phyloP scores from a whole-genome alignment of 2,888 invertebrate species.

The Arge pagana region DNA sequence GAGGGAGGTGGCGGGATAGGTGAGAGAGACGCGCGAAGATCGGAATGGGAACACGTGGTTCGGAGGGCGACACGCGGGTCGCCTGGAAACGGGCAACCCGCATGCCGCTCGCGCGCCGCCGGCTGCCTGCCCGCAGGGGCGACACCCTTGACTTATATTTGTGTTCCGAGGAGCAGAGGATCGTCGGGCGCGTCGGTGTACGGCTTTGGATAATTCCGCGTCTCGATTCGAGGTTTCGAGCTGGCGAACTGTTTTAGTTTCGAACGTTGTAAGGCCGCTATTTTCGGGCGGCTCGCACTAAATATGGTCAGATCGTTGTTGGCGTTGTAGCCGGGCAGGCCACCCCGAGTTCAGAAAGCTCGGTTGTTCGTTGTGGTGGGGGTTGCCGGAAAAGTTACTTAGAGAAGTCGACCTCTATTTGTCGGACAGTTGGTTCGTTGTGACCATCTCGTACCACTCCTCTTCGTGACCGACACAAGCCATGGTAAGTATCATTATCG shows the following conservation, averaged over 20 bases:
- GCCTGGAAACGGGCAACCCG: too few relatives aligned
- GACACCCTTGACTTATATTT: constrained; percentile 43
- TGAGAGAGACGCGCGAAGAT: neutral
- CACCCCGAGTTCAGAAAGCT: constrained; percentile 43
- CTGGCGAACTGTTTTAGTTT: constrained; percentile 52
- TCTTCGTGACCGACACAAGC: constrained; percentile 46
- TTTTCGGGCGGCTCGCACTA: constrained; percentile 56
- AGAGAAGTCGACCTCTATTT: constrained; percentile 55
- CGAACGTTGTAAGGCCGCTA: constrained; percentile 50
- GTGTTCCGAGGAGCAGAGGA: constrained; percentile 26
- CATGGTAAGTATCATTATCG: constrained; percentile 55
- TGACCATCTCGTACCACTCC: constrained; percentile 54
- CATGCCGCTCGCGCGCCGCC: neutral
- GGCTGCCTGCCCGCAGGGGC: constrained; percentile 25
- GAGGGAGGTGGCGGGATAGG: too few relatives aligned
- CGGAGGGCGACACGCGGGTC: neutral
- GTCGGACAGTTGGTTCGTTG: constrained; percentile 56
- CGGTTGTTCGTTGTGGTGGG: constrained; percentile 44
- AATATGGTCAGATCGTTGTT: constrained; percentile 57
- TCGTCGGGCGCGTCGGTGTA: constrained; percentile 9
- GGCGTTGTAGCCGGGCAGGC: constrained; percentile 47
- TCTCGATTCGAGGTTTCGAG: neutral
- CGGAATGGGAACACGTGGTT: neutral
- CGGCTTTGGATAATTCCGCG: neutral
- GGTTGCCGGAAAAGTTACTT: constrained; percentile 52